Evolutionary conservation across 2,888 invertebrate genomes (phyloP), one percentile per base, ranked within the genome.

Genomic region (Aleiodes testaceus): DNA sequence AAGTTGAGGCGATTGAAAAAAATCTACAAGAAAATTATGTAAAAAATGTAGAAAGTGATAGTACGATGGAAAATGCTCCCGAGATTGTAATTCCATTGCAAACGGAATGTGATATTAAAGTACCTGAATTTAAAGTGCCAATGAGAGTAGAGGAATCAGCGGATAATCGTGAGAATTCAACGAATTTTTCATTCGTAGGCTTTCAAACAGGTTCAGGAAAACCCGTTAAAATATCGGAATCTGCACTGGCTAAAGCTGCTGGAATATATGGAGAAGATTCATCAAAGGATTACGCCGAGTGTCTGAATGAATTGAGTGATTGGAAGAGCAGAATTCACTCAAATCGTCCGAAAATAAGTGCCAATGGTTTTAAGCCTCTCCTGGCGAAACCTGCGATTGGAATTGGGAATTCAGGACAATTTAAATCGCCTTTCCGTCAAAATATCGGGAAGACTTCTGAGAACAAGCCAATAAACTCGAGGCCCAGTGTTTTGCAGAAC

Each of bases 161-260:
- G 26, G 26, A 26, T 26, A 26, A 26, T 26, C 5, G 26, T 26
- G 26, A 5, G 26, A 26, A 26, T 26, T 26, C 26, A 26, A 18
- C 44, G 12, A 20, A 36, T 42, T 16, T 61, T 18, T 9, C 2
- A 18, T 22, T 18, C 47, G 26, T 65, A 53, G 83, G 82, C 26
- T 85, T 85, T 70, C 75, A 79, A 74, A 88, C 88, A 16, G 87
- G 86, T 6, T 83, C 78, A 70, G 81, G 82, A 12, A 78, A 78
- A 69, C 53, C 71, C 36, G 76, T 84, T 14, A 69, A 71, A 2
- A 72, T 85, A 12, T 79, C 80, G 1, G 75, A 79, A 53, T 70
- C 75, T 26, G 72, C 79, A 18, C 30, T 82, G 14, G 26, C 67
- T 42, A 76, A 72, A 75, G 75, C 75, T 3, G 73, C 74, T 72